Percentiles rank a stretch among this genome's conserved stretches.
phyloP scores from a whole-genome alignment of 2,113 vertebrate genomes.

The Atlantisia rogersi region DNA sequence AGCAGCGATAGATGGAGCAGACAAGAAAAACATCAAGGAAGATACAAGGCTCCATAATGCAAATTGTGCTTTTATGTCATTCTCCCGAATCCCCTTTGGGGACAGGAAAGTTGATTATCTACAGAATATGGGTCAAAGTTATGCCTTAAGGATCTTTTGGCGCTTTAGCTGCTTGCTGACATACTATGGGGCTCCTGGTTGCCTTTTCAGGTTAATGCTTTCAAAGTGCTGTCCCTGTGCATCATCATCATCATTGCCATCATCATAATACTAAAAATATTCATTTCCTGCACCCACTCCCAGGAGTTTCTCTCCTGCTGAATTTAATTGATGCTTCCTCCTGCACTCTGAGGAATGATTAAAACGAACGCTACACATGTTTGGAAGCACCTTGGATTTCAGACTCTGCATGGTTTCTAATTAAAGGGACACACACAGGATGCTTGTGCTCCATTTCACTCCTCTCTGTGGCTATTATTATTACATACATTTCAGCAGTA shows the following conservation, averaged over 20 bases:
- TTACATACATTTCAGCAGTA: conserved; percentile 32
- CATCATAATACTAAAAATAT: background rate
- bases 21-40: conserved; percentile 60
- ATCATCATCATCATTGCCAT: background rate
- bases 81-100: conserved; percentile 15
- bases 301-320: conserved; percentile 24
- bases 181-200: background rate
- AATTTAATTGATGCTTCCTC: conserved; percentile 58
- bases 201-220: conserved; percentile 43
- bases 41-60: conserved; percentile 52
- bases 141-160: conserved; percentile 51
- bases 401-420: conserved; percentile 59
- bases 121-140: conserved; percentile 65
- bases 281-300: conserved; percentile 45
- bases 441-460: conserved; percentile 37
- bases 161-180: conserved; percentile 20
- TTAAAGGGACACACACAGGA: conserved; percentile 49
- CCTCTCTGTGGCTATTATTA: conserved; percentile 36
- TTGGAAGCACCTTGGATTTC: conserved; percentile 48
- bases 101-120: conserved; percentile 57
- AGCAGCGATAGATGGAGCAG: background rate
- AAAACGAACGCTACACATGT: conserved; percentile 44
- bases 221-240: conserved; percentile 26
- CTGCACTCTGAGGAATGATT: conserved; percentile 46
- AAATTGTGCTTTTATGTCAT: conserved; percentile 59